Evolutionary conservation across 2,888 invertebrate genomes (phyloP), one percentile per base, ranked within the genome.

Genomic region (Orthosia gothica): DNA sequence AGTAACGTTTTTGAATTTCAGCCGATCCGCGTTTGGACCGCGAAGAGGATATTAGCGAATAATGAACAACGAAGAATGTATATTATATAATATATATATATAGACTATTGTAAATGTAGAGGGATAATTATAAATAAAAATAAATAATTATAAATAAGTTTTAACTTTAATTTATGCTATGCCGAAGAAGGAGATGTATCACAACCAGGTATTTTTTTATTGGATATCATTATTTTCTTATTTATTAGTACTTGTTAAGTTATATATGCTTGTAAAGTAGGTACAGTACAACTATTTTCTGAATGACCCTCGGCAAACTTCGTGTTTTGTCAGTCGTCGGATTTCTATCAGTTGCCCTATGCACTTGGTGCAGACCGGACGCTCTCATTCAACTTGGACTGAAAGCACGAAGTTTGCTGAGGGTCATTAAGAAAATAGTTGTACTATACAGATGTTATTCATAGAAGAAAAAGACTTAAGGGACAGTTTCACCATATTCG

Each of bases 101-200:
- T 63, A 59, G 69, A 68, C 32, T 66, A 71, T 54, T 72, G 75
- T 80, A 73, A 59, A 55, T 77, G 20, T 83, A 71, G 64, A 78
- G 18, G 71, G 26, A 71, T 72, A 57, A 82, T 57, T 57, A 81
- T 67, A 68, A 76, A 64, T 63, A 58, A 73, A 52, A 65, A 72
- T 81, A 84, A 81, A 75, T 70, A 81, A 76, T 62, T 73, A 58
- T 70, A 82, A 15, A 73, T 82, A 66, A 75, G 67, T n/a, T 68
- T n/a, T 62, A 85, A 82, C 58, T 82, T 79, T 82, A 73, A 79
- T 88, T 70, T 87, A 86, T 91, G 92, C 93, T 76, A 85, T 79
- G 79, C 87, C 85, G 88, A 93, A 97, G 97, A 97, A 95, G 97
- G 97, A 88, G 97, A 97, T 93, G 95, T 97, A 89, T 97, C 97